A percentile compares a stretch with the other conserved stretches of the same genome.
Conservation (phyloP, 2,888 invertebrate species). For the Drosophila monieri region DNA sequence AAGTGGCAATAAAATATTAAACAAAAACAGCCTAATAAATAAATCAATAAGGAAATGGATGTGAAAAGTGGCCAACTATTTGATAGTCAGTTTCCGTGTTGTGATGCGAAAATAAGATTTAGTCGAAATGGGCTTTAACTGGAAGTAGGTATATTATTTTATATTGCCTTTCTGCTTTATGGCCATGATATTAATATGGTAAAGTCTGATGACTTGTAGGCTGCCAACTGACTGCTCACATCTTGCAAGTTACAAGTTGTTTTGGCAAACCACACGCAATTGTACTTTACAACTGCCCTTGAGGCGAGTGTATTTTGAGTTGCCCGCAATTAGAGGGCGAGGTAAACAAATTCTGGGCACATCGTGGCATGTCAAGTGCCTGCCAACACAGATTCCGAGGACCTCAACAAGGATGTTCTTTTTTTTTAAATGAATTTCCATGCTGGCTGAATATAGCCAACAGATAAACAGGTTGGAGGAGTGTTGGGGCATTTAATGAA, state of each 20-base stretch:
- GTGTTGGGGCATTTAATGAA: constrained; percentile 45
- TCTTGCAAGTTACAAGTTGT: constrained; percentile 1
- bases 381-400: constrained; percentile 26
- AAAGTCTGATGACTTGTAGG: constrained; percentile 1
- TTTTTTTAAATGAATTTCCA: constrained; percentile 66
- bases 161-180: background rate
- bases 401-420: constrained; percentile 46
- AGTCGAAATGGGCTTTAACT: background rate
- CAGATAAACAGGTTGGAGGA: constrained; percentile 25
- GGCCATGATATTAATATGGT: background rate
- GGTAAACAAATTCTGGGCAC: constrained; percentile 42
- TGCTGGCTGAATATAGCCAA: constrained; percentile 41
- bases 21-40: constrained; percentile 53
- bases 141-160: background rate
- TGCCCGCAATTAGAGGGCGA: constrained; percentile 63
- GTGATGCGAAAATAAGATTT: background rate
- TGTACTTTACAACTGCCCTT: constrained; percentile 25
- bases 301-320: constrained; percentile 59
- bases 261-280: constrained; percentile 17
- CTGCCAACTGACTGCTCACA: constrained; percentile 23
- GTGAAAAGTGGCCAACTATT: background rate
- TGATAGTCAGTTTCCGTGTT: background rate
- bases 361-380: constrained; percentile 17
- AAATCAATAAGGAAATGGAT: constrained; percentile 43
- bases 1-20: constrained; percentile 55